These are phyloP conservation scores for Hemibagrus wyckioides DNA, from an alignment of 2,113 vertebrate species.

Conservation along the genomic window DNA sequence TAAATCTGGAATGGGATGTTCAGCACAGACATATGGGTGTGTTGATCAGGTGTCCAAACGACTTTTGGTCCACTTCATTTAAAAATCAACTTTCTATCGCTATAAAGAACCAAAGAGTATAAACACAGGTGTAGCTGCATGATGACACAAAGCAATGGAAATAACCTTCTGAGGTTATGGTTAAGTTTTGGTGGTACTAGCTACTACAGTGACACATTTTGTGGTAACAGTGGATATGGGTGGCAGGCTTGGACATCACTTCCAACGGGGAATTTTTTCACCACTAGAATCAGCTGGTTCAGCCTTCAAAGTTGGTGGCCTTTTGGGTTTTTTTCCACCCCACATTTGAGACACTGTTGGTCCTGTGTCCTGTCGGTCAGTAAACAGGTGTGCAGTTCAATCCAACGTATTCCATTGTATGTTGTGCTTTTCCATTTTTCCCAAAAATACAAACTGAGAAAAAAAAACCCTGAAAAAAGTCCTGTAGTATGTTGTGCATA, in stretches of 20 bases:
- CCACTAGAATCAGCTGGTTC: conserved; percentile 12
- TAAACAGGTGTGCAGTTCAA: conserved; percentile 16
- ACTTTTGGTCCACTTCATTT: not conserved
- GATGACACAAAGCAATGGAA: not conserved
- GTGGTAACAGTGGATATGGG: not conserved
- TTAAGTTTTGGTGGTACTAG: not conserved
- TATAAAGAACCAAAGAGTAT: not conserved
- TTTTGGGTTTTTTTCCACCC: not conserved
- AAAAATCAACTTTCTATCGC: not conserved
- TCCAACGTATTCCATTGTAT: not conserved
- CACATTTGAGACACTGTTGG: conserved; percentile 2
- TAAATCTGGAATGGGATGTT: not conserved
- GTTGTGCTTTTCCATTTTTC: conserved; percentile 19
- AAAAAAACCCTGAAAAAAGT: not conserved
- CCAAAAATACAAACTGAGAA: not conserved
- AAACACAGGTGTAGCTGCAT: not conserved
- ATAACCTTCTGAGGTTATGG: not conserved
- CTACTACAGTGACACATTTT: not conserved
- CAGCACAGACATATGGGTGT: not conserved
- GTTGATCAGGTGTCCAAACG: not conserved
- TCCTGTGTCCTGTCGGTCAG: not conserved
- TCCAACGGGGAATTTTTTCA: not conserved
- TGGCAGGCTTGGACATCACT: not conserved
- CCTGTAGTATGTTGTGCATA: not conserved
- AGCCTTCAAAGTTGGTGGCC: conserved; percentile 3